Evolutionary conservation across 2,113 vertebrate species (phyloP).

Genomic region (Triplophysa dalaica): DNA sequence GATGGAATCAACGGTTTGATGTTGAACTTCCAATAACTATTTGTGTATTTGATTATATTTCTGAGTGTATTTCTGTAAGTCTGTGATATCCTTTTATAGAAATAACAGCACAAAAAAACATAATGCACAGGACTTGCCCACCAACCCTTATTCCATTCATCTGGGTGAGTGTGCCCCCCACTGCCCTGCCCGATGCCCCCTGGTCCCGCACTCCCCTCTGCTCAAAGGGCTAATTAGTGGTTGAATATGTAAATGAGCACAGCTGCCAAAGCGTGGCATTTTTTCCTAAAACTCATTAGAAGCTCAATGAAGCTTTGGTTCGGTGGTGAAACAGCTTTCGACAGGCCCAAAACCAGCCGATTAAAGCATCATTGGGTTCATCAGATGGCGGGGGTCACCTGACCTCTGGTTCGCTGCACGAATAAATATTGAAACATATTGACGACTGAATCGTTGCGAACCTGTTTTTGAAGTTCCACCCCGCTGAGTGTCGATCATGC

Average conservation of each 20-base stretch:
- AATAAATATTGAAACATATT: constrained; percentile 1
- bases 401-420: not conserved
- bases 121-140: no score
- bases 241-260: constrained; percentile 94
- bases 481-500: not conserved
- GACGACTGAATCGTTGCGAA: not conserved
- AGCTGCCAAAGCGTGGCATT: constrained; percentile 86
- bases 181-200: constrained; percentile 72
- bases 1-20: no score
- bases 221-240: constrained; percentile 94
- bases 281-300: constrained; percentile 60
- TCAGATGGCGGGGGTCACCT: not conserved
- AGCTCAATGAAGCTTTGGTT: constrained; percentile 57
- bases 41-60: no score
- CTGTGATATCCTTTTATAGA: no score
- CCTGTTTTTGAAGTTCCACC: not conserved
- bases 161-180: constrained; percentile 22
- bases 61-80: no score
- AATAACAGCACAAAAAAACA: no score
- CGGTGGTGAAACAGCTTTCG: not conserved
- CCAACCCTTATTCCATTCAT: not conserved
- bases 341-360: not conserved
- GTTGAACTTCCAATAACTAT: no score
- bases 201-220: constrained; percentile 80
- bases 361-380: not conserved